These are phyloP conservation scores for Phaethornis superciliosus DNA, from an alignment of 2,113 vertebrate genomes.

Conservation along the genomic window DNA sequence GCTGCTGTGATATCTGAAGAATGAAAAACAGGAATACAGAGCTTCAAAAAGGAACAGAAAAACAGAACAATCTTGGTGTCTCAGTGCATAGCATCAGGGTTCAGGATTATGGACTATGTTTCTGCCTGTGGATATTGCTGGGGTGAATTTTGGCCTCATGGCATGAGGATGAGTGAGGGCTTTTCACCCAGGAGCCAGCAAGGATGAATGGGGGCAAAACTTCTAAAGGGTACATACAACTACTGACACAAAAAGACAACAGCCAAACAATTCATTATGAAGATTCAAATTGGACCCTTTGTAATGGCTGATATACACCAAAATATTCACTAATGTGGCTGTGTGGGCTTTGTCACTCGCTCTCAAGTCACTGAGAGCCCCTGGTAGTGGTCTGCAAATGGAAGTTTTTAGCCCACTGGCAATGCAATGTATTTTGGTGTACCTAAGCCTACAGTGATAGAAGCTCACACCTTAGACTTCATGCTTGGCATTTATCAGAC, in stretches of 20 bases:
- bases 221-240: neutral
- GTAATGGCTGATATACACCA: neutral
- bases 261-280: neutral
- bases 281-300: neutral
- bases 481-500: neutral
- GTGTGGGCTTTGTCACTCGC: neutral
- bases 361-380: neutral
- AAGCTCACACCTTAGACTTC: neutral
- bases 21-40: neutral
- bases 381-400: neutral
- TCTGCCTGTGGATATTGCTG: neutral
- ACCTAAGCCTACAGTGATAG: neutral
- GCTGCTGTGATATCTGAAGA: neutral
- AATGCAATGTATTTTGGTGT: neutral
- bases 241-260: neutral
- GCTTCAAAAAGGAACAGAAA: neutral
- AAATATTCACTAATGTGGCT: neutral
- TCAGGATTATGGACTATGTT: neutral
- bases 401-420: neutral
- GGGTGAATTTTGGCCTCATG: neutral
- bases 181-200: neutral
- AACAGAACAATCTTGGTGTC: neutral
- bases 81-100: neutral
- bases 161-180: neutral
- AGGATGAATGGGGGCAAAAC: neutral